phyloP scores from a whole-genome alignment of 2,113 vertebrate species.

The Marmota monax region DNA sequence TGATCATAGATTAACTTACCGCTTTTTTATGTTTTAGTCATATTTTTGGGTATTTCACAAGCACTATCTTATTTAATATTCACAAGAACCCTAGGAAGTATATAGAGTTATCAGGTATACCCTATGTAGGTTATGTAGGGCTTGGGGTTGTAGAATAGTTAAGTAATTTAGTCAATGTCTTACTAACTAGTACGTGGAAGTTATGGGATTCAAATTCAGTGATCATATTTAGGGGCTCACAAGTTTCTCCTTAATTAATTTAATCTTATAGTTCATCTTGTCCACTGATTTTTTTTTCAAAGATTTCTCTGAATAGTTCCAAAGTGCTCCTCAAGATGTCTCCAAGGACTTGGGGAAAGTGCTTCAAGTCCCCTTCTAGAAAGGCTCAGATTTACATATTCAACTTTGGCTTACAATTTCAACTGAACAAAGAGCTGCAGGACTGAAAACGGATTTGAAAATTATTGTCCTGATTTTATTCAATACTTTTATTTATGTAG shows the following conservation, averaged over 20 bases:
- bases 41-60: neutral
- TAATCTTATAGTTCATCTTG: slow-evolving; percentile 7
- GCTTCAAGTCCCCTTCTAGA: neutral
- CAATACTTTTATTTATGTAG: neutral
- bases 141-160: neutral
- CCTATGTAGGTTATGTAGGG: no score
- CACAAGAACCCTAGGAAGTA: neutral
- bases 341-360: slow-evolving; percentile 17
- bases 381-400: neutral
- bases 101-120: no score
- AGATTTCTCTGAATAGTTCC: neutral
- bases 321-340: neutral
- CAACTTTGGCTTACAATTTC: slow-evolving; percentile 35
- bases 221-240: neutral
- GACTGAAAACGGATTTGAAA: neutral
- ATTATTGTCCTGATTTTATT: neutral
- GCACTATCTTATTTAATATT: neutral
- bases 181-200: neutral
- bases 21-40: neutral
- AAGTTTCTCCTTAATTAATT: slow-evolving; percentile 48
- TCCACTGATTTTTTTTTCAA: neutral
- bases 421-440: neutral
- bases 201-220: neutral
- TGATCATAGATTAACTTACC: neutral
- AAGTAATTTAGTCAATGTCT: neutral